Conservation (phyloP, 2,888 invertebrate genomes). For the Ferrisia virgata region DNA sequence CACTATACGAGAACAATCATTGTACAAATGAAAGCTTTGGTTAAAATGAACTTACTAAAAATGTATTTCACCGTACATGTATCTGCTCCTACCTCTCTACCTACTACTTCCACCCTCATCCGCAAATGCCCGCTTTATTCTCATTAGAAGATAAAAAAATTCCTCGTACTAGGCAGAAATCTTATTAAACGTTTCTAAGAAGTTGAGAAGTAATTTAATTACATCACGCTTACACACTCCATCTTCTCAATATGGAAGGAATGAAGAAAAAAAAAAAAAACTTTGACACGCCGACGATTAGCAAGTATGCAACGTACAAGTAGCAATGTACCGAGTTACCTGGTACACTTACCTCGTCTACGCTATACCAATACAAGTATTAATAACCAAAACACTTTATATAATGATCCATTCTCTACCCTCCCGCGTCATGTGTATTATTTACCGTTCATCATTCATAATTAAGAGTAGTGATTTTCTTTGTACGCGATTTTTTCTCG, state of each 20-base stretch:
- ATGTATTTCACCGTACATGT: too few relatives aligned
- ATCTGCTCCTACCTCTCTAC: too few relatives aligned
- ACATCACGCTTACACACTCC: neutral
- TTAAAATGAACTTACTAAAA: too few relatives aligned
- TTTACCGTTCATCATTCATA: constrained; percentile 28
- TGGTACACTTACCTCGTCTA: neutral
- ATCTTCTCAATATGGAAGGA: neutral
- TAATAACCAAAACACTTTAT: constrained; percentile 17
- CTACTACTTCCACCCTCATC: too few relatives aligned
- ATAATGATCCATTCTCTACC: neutral
- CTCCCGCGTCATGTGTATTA: neutral
- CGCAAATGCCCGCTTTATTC: too few relatives aligned
- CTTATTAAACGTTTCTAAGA: neutral
- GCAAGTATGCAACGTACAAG: too few relatives aligned
- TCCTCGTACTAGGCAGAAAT: neutral
- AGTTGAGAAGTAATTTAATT: neutral
- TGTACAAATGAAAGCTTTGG: neutral
- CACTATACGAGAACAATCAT: neutral
- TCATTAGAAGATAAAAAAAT: too few relatives aligned
- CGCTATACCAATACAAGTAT: neutral
- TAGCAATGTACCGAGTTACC: neutral
- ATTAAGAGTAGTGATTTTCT: constrained; percentile 5
- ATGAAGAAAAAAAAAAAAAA: too few relatives aligned
- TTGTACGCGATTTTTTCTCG: neutral
- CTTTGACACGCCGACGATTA: neutral